phyloP scores from a whole-genome alignment of 1,140 invertebrate species.

The Melanaphis sacchari region DNA sequence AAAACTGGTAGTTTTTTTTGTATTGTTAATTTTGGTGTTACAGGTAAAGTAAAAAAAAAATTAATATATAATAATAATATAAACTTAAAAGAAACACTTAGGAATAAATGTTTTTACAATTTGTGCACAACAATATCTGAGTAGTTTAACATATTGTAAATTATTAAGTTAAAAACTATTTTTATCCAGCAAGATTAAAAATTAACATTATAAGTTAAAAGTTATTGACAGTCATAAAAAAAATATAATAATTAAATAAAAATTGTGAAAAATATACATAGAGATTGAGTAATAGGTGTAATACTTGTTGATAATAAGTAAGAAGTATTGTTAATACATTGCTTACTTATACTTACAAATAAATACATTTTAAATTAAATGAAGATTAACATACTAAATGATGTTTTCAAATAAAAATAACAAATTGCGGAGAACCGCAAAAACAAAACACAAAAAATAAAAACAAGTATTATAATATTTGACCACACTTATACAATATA shows the following conservation, averaged over 20 bases:
- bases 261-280: neutral
- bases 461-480: neutral
- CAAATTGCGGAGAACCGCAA: neutral
- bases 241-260: neutral
- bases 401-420: neutral
- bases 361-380: neutral
- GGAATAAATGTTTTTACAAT: conserved; percentile 34
- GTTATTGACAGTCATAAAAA: conserved; percentile 1
- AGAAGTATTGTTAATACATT: neutral
- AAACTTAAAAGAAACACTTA: conserved; percentile 51
- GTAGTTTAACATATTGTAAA: conserved; percentile 15
- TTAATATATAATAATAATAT: conserved; percentile 11
- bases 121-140: conserved; percentile 44
- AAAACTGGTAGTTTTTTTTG: neutral
- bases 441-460: neutral
- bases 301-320: neutral
- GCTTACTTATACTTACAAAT: neutral
- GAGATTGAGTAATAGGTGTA: neutral
- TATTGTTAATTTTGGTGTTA: conserved; percentile 39
- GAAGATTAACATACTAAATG: neutral
- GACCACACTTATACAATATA: neutral
- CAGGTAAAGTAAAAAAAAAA: conserved; percentile 17
- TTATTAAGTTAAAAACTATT: neutral
- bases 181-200: conserved; percentile 2
- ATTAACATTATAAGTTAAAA: conserved; percentile 2